phyloP scores from a whole-genome alignment of 2,113 vertebrate genomes.

The Oryzias woworae region DNA sequence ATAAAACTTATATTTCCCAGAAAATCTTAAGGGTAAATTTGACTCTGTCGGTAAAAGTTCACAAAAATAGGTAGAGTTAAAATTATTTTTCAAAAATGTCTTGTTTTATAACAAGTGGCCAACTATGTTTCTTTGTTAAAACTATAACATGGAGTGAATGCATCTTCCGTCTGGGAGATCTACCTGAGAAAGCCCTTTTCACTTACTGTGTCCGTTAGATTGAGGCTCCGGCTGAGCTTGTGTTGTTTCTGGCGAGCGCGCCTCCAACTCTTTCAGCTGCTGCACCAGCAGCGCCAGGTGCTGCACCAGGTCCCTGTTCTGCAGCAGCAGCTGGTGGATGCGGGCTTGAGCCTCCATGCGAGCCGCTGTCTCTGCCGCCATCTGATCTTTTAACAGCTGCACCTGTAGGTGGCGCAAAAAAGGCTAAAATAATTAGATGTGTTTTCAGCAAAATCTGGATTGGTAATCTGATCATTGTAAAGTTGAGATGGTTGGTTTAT shows the following conservation, averaged over 20 bases:
- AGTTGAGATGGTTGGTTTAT: too few species aligned
- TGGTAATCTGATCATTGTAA: too few species aligned
- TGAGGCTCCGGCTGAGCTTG: conserved; percentile 22
- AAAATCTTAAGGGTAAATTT: neutral
- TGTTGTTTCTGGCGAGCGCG: conserved; percentile 28
- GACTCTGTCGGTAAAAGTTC: neutral
- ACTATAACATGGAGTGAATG: too few species aligned
- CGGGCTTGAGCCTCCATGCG: conserved; percentile 84
- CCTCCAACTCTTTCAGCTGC: conserved; percentile 83
- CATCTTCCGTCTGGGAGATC: too few species aligned
- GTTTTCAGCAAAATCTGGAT: too few species aligned
- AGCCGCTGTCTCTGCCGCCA: conserved; percentile 79
- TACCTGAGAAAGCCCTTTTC: neutral
- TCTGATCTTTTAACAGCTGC: conserved; percentile 83
- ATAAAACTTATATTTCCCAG: neutral
- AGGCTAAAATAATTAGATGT: neutral
- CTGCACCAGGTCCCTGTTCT: conserved; percentile 84
- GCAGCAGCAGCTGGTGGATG: conserved; percentile 84
- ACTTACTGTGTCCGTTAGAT: conserved; percentile 62
- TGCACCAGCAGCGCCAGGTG: conserved; percentile 84
- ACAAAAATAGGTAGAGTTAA: too few species aligned
- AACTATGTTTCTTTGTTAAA: too few species aligned
- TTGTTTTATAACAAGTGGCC: too few species aligned
- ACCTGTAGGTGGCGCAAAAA: conserved; percentile 63
- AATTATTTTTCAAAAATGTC: too few species aligned